A percentile compares a stretch with the other conserved stretches of the same genome.
These are phyloP conservation scores for Delphinus delphis DNA, from an alignment of 2,113 vertebrate species.

Conservation along the genomic window DNA sequence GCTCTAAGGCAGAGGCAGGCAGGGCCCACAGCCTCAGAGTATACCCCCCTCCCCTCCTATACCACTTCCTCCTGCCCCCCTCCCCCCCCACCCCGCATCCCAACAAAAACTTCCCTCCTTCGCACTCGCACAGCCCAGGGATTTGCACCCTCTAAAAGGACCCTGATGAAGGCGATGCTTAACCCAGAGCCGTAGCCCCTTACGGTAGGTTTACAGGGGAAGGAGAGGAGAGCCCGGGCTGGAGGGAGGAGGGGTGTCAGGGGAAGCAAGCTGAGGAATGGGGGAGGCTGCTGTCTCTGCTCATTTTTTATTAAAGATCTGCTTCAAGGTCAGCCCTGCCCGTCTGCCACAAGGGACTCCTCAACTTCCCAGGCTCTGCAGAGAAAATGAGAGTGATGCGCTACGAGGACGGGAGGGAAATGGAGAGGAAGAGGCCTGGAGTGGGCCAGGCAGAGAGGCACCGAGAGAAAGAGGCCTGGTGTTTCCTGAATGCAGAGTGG, in stretches of 20 bases:
- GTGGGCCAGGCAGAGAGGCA: background rate
- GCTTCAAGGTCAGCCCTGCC: constrained; percentile 71
- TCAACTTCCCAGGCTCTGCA: constrained; percentile 67
- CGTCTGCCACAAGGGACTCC: constrained; percentile 55
- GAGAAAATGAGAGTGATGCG: background rate
- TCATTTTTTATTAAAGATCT: constrained; percentile 74
- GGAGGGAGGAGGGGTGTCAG: background rate
- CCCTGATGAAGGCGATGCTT: background rate
- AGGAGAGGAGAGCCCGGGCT: too few species aligned
- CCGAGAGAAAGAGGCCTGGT: background rate
- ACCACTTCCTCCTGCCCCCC: background rate
- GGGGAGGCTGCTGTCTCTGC: background rate
- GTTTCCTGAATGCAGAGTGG: too few species aligned
- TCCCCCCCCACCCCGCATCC: background rate
- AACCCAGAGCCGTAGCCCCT: background rate
- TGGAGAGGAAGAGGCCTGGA: background rate
- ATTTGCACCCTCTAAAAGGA: background rate
- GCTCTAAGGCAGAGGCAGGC: background rate
- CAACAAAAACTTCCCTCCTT: background rate
- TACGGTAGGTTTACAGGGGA: background rate
- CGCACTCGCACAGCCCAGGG: background rate
- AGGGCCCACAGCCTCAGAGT: background rate
- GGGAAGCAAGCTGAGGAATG: background rate
- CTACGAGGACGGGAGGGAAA: background rate
- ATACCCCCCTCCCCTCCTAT: too few species aligned